phyloP scores from a whole-genome alignment of 2,797 vertebrate genomes.

The Phaenicophaeus curvirostris region DNA sequence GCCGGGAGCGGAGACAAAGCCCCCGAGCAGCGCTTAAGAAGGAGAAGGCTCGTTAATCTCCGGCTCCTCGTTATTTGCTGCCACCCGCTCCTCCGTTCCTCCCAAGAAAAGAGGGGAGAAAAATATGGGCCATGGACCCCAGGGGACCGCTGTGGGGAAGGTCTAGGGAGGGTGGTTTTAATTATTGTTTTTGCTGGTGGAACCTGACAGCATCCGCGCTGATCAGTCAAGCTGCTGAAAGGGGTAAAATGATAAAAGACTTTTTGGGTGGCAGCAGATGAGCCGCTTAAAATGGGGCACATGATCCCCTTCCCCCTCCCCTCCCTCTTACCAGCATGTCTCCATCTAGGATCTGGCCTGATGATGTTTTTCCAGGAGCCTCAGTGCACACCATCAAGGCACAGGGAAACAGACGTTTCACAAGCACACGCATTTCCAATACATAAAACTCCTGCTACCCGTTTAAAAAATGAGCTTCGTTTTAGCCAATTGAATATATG shows the following conservation, averaged over 20 bases:
- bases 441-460: background rate
- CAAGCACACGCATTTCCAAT: background rate
- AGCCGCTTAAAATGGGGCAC: constrained; percentile 46
- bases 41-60: constrained; percentile 48
- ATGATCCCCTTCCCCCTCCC: background rate
- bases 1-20: constrained; percentile 58
- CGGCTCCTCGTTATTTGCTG: background rate
- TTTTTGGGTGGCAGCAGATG: constrained; percentile 9
- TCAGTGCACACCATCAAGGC: constrained; percentile 37
- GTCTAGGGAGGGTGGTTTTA: background rate
- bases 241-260: background rate
- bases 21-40: constrained; percentile 13
- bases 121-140: background rate
- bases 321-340: background rate
- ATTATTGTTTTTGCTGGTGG: background rate
- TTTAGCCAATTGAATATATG: constrained; percentile 15
- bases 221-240: background rate
- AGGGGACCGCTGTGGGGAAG: background rate
- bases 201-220: background rate
- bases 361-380: constrained; percentile 16
- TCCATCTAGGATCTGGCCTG: background rate
- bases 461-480: background rate
- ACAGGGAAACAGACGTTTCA: background rate
- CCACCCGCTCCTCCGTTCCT: background rate
- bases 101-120: background rate